Percentiles rank a stretch among this genome's conserved stretches.
Evolutionary conservation across 2,797 vertebrate species (phyloP).

Genomic region (Protosalanx chinensis): DNA sequence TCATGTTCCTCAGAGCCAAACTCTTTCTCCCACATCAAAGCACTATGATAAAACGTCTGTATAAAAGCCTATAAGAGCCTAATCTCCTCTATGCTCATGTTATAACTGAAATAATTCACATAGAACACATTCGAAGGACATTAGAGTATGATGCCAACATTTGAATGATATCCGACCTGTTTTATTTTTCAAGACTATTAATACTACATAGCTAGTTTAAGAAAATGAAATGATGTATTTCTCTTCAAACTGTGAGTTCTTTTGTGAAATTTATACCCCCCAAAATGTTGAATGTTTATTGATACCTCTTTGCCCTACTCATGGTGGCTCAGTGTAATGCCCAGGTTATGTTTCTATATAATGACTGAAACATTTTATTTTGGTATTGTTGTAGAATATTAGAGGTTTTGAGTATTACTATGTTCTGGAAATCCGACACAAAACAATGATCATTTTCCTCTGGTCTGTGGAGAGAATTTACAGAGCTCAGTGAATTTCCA

Average conservation of each 20-base stretch:
- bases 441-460: conserved; percentile 73
- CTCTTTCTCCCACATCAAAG: conserved; percentile 56
- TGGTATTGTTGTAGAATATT: conserved; percentile 49
- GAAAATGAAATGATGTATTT: too few species aligned
- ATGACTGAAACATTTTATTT: conserved; percentile 14
- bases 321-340: neutral
- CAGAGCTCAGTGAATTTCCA: conserved; percentile 65
- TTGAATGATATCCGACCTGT: too few species aligned
- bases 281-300: too few species aligned
- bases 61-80: neutral
- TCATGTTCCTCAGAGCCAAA: conserved; percentile 48
- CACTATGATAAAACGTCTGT: conserved; percentile 32
- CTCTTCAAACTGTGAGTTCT: too few species aligned
- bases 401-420: conserved; percentile 44
- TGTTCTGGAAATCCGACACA: conserved; percentile 66
- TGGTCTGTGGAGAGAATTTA: conserved; percentile 55
- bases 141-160: too few species aligned
- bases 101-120: conserved; percentile 10
- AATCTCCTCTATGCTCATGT: too few species aligned
- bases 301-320: neutral
- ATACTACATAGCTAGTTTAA: too few species aligned
- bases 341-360: conserved; percentile 1
- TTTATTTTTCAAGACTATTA: too few species aligned
- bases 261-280: too few species aligned
- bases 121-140: too few species aligned